Conservation (phyloP, 2,113 vertebrate genomes). For the Mormoops blainvillei region DNA sequence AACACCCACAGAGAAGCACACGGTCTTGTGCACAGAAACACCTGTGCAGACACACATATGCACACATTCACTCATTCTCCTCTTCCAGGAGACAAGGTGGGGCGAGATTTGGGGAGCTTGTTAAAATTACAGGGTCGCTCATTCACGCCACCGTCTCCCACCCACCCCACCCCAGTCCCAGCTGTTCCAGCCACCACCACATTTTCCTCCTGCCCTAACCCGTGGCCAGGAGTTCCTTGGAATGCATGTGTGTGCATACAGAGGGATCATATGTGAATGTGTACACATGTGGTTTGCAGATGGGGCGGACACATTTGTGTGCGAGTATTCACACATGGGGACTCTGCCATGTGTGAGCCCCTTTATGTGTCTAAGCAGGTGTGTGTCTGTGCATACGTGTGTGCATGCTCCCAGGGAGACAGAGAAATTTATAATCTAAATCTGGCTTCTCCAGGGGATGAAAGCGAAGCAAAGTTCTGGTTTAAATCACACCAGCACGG, state of each 20-base stretch:
- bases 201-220: not conserved
- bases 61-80: not conserved
- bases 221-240: not conserved
- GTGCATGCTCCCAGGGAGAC: slow-evolving; percentile 64
- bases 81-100: not conserved
- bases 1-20: not conserved
- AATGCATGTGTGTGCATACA: not conserved
- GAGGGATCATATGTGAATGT: not conserved
- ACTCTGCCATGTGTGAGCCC: not conserved
- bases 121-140: rapidly evolving
- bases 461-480: slow-evolving; percentile 85
- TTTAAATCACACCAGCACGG: slow-evolving; percentile 80
- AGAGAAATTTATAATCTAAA: slow-evolving; percentile 79
- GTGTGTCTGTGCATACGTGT: not conserved
- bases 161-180: not conserved
- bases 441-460: slow-evolving; percentile 80
- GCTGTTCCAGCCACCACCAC: not conserved
- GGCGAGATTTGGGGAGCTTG: not conserved
- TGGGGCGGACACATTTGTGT: not conserved
- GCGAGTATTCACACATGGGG: not conserved
- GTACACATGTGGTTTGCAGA: not conserved
- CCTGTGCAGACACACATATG: not conserved
- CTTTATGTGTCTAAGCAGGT: not conserved
- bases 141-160: not conserved
- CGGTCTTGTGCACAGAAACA: not conserved